Conservation (phyloP, 64 coral and sea anemone genomes). For the Stylophora pistillata region DNA sequence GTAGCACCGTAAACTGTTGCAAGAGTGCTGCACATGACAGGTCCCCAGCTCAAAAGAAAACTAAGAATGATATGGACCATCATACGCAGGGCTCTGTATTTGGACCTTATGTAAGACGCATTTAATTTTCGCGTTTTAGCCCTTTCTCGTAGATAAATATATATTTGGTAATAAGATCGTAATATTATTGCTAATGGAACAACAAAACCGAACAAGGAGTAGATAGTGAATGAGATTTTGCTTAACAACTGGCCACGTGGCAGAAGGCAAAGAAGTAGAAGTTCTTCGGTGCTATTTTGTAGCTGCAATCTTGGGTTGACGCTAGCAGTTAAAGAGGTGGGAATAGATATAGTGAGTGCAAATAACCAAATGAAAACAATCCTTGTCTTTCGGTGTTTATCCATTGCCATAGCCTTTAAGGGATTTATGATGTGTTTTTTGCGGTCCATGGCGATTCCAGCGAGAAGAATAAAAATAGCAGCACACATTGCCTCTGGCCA, state of each 20-base stretch:
- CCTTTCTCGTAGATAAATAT: neutral
- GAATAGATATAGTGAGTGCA: neutral
- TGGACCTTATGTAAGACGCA: neutral
- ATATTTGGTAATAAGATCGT: neutral
- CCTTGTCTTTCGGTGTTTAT: neutral
- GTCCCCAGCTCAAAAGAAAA: neutral
- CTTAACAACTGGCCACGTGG: neutral
- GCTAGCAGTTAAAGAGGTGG: neutral
- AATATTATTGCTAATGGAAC: neutral
- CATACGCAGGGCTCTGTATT: neutral
- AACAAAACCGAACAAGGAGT: neutral
- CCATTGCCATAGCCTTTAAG: neutral
- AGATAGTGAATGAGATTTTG: neutral
- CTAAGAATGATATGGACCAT: neutral
- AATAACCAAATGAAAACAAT: neutral
- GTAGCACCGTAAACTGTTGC: neutral
- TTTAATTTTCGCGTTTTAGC: neutral
- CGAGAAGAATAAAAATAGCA: neutral
- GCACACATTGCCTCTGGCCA: neutral
- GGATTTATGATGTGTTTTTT: neutral
- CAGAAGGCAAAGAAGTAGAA: neutral
- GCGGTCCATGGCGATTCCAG: neutral
- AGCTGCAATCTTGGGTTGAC: neutral
- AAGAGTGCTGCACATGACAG: neutral
- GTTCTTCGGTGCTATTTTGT: neutral